A percentile compares a stretch with the other conserved stretches of the same genome.
phyloP scores from a whole-genome alignment of 2,797 vertebrate genomes.

The Trichosurus vulpecula region DNA sequence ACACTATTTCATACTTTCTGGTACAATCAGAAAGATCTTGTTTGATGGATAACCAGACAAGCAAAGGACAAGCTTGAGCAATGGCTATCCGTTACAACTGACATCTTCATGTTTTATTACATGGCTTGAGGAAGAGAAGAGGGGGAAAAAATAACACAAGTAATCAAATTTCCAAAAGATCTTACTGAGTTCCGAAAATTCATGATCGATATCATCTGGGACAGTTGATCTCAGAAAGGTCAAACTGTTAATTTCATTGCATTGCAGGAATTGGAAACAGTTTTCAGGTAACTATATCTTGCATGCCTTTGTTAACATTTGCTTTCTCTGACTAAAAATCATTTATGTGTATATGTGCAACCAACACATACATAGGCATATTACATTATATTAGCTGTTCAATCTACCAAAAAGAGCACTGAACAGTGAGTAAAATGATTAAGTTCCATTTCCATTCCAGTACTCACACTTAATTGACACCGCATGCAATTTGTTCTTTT shows the following conservation, averaged over 20 bases:
- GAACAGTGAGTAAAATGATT: conserved; percentile 8
- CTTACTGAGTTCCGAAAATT: conserved; percentile 26
- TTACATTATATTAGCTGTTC: not conserved
- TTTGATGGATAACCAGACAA: conserved; percentile 74
- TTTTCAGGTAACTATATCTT: conserved; percentile 6
- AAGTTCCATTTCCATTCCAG: conserved; percentile 12
- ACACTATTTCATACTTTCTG: conserved; percentile 69
- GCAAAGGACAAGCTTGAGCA: conserved; percentile 68
- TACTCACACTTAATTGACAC: not conserved
- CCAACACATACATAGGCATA: not conserved
- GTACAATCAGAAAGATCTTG: conserved; percentile 37
- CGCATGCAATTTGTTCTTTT: conserved; percentile 6
- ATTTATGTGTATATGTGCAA: conserved; percentile 14
- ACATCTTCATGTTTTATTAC: conserved; percentile 66
- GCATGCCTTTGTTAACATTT: not conserved
- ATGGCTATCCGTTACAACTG: conserved; percentile 59
- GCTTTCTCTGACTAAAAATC: conserved; percentile 38
- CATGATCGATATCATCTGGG: conserved; percentile 26
- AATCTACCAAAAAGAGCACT: conserved; percentile 12
- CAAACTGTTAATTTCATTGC: conserved; percentile 32
- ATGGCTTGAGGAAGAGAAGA: conserved; percentile 56
- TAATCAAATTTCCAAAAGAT: conserved; percentile 37
- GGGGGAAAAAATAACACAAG: conserved; percentile 2
- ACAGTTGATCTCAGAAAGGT: conserved; percentile 15
- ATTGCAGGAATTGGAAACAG: conserved; percentile 26